Evolutionary conservation across 2,797 vertebrate species (phyloP).

Genomic region (Zenarchopterus dispar): DNA sequence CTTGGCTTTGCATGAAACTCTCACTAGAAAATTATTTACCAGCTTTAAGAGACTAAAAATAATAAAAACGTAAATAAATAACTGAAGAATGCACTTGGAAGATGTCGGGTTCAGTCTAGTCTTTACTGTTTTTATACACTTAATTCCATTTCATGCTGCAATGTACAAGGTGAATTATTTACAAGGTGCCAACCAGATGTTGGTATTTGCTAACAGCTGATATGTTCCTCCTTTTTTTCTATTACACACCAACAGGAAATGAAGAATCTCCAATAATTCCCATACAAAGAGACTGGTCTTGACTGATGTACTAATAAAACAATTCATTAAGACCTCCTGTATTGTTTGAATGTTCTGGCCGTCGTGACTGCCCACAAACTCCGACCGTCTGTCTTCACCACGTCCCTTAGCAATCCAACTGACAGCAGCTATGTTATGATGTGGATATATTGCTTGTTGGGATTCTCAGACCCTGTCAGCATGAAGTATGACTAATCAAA

Average conservation of each 20-base stretch:
- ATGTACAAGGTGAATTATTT: no score
- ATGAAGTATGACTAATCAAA: conserved; percentile 26
- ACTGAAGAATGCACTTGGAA: no score
- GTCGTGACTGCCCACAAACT: conserved; percentile 8
- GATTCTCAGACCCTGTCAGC: conserved; percentile 19
- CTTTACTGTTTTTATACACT: no score
- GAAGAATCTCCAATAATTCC: conserved; percentile 9
- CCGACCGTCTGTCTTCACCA: conserved; percentile 16
- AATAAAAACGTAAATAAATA: no score
- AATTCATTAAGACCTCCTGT: conserved; percentile 17
- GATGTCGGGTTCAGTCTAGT: no score
- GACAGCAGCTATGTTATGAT: conserved; percentile 30
- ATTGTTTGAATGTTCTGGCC: background rate
- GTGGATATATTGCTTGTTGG: conserved; percentile 29
- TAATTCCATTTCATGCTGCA: no score
- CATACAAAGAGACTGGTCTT: conserved; percentile 17
- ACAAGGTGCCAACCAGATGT: background rate
- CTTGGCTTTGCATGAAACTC: no score
- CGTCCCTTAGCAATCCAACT: conserved; percentile 26
- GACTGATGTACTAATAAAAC: conserved; percentile 12
- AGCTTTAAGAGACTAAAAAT: no score
- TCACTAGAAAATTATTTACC: no score
- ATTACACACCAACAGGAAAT: conserved; percentile 12
- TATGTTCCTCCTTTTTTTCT: background rate
- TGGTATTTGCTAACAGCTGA: background rate